Base-by-base conservation (phyloP, 2,888 invertebrate species). In the Ormyrus labotus region DNA sequence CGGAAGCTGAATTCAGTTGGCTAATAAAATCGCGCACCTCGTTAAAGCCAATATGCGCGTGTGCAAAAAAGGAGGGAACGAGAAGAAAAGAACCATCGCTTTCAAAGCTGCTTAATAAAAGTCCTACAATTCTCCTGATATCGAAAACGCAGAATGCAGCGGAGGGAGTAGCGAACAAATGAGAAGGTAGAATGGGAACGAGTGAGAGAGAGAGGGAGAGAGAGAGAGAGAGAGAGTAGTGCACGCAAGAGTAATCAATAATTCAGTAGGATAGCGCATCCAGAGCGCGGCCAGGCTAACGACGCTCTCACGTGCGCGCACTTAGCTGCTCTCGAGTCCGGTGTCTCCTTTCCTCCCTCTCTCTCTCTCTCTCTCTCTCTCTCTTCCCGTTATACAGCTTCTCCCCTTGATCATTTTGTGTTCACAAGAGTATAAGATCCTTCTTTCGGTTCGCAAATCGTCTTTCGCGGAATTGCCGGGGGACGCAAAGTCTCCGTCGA, bases 181-280 rank as follows among this genome's bases (percentile, higher is more conserved):
- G 34, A 34, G 13, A 48, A 45, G 47, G n/a, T 50, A 50, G 11
- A 9, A 34, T 45, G 4, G 47, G 45, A 63, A 47, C 11, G 10
- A 60, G 63, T 47, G 7, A n/a, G n/a, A 11, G 58, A 58, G 11
- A 58, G n/a, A 58, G 63, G 47, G 47, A 65, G 64, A 50, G 50
- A 64, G 45, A 50, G 5, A 47, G 50, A 48, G 50, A 65, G 50
- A 50, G 50, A 8, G 64, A 50, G 51, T 51, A 13, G 51, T 58
- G 60, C 75, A 73, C 68, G 68, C 68, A 75, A 60, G 63, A 69
- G 63, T 79, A 63, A 73, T 79, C 73, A 79, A 68, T 79, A 79
- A 79, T 73, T 73, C 68, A 69, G 68, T 11, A 51, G 58, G 51
- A 70, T 78, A 65, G 64, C 60, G 45, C 45, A 48, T 61, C 57